Base-by-base conservation (phyloP, 37 sponge, comb jelly and placozoan genomes). In the Agelas oroides region DNA sequence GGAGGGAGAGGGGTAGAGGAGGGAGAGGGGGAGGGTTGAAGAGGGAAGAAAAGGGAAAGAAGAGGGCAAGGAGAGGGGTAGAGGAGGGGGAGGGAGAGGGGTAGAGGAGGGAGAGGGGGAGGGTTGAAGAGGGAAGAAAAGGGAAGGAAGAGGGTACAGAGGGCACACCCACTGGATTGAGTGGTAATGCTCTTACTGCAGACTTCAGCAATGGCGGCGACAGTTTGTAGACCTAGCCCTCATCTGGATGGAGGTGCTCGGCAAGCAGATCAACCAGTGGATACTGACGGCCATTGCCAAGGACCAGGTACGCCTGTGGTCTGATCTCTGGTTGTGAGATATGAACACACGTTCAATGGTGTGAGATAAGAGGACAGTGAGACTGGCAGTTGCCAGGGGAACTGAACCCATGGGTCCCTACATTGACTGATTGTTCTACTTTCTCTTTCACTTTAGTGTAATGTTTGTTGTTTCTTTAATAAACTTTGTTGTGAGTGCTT, bases 231-330 rank as follows among this genome's bases (percentile, higher is more conserved):
- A 78, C 60, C 81, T 94, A 0, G 87, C 82, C 17, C 63, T 87
- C 28, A 84, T 84, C 23, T 89, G 90, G 90, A 90, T 94, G 94
- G 90, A 94, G 16, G 90, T 94, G 31, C 59, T 94, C 25, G 58
- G 61, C 33, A 89, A 83, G 41, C 87, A 94, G 59, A 20, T 87
- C 21, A 59, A 80, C 31, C 31, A 73, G 38, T 94, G 94, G 94
- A 54, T 87, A 6, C 58, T 86, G 15, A 28, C 28, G 14, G 56
- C 94, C 24, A 39, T 89, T 14, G 52, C 65, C 31, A 37, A 31
- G 23, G 94, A 94, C 32, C 73, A 89, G 83, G 93, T 93, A 67
- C 59, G n/a, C 39, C 19, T 38, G 18, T 14, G 14, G 19, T 38
- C 12, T 1, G n/a, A 18, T 1, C 18, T 35, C 37, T 35, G 41